Evolutionary conservation across 1,140 invertebrate species (phyloP), one percentile per base, ranked within the genome.

Genomic region (Capitella teleta): DNA sequence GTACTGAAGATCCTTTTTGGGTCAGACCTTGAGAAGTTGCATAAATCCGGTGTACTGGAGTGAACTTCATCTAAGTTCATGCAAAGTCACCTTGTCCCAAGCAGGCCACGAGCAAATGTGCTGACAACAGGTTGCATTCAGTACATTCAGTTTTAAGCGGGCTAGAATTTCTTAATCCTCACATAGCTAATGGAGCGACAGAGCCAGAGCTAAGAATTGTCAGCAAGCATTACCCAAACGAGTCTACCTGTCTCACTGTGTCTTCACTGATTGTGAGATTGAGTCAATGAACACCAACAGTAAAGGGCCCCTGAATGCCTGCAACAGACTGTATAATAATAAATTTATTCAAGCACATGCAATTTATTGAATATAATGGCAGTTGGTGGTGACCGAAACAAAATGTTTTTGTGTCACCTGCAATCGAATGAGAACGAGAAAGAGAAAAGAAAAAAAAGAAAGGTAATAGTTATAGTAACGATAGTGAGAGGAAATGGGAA

Each of bases 341-440:
- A 44, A 14, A 25, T 10, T 48, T 37, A 10, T 21, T 10, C 16
- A 34, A 18, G 16, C 26, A 42, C 19, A 30, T 43, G 14, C 23
- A 12, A 8, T 23, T 34, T 14, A 6, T n/a, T 47, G 18, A 12
- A 1, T 10, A 18, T 21, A 47, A 16, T 25, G 28, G 12, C 24
- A 28, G 10, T 34, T 21, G 14, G 26, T 46, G 28, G 18, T 41
- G 10, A 3, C 2, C 41, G 3, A 2, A 14, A 6, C 73, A 21
- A 40, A 18, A 16, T 40, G 38, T 12, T 16, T 34, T 10, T 34
- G 10, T 10, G 16, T 16, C 32, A 12, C 32, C 10, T 10, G 32
- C 32, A 34, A 10, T 34, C 30, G n/a, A 34, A 34, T 34, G 30
- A 10, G 8, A 8, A 34, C 8, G n/a, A 34, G n/a, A 34, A 34